These are phyloP conservation scores for Nyctalus aviator DNA, from an alignment of 2,797 vertebrate species.

Conservation along the genomic window DNA sequence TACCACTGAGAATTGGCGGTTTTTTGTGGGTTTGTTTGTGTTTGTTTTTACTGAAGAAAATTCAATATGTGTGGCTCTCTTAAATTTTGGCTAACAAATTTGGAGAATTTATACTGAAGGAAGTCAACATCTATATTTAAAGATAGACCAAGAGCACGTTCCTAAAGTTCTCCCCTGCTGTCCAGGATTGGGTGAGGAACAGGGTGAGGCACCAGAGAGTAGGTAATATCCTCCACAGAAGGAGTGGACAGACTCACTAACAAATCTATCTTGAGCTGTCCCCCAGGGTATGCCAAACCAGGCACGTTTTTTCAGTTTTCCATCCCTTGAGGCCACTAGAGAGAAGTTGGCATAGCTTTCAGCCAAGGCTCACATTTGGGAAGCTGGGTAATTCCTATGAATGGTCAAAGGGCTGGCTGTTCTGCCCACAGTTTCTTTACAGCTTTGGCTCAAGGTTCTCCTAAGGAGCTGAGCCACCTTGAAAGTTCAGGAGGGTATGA, in stretches of 20 bases:
- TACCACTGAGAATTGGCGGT: not conserved
- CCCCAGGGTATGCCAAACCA: not conserved
- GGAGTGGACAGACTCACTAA: not conserved
- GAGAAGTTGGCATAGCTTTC: not conserved
- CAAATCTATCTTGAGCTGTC: not conserved
- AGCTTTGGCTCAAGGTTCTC: not conserved
- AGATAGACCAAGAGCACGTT: not conserved
- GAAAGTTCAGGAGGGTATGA: not conserved
- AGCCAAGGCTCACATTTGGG: not conserved
- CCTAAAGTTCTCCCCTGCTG: not conserved
- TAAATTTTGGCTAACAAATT: not conserved
- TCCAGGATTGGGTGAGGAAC: not conserved
- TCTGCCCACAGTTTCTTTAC: not conserved
- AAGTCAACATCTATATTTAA: not conserved
- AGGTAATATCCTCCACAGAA: not conserved
- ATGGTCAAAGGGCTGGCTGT: not conserved
- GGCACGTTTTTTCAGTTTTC: not conserved
- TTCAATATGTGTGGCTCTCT: not conserved
- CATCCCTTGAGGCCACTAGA: not conserved
- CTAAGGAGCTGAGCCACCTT: not conserved
- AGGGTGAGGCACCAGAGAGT: not conserved
- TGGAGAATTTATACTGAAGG: not conserved
- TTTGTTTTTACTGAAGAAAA: not conserved
- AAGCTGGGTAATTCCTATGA: not conserved
- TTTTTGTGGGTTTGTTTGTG: not conserved